These are phyloP conservation scores for Cyanoliseus patagonus DNA, from an alignment of 2,113 vertebrate species.

Conservation along the genomic window DNA sequence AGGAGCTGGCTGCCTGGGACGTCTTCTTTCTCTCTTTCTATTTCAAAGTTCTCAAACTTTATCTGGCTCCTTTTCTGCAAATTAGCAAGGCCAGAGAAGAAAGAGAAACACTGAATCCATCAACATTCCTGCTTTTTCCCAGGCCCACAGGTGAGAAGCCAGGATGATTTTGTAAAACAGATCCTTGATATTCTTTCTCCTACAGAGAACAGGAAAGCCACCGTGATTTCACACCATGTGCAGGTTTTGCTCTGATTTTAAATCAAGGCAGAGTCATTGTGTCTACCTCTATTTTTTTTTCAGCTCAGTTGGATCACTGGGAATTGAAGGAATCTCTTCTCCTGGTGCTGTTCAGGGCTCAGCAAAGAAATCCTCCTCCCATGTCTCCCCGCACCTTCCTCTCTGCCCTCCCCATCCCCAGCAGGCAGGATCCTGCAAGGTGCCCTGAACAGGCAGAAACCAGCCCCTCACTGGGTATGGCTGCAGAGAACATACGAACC, in stretches of 20 bases:
- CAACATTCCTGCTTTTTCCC: not conserved
- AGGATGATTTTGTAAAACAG: not conserved
- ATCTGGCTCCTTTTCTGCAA: slow-evolving; percentile 29
- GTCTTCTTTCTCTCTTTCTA: not conserved
- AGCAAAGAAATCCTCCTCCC: not conserved
- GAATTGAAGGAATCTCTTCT: not conserved
- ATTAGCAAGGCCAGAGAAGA: not conserved
- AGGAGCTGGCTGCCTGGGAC: not conserved
- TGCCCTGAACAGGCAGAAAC: not conserved
- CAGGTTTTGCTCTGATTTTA: not conserved
- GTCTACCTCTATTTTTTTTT: not conserved
- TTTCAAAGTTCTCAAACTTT: slow-evolving; percentile 41
- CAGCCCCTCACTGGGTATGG: not conserved
- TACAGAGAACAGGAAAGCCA: not conserved
- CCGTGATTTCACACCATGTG: not conserved
- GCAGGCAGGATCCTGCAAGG: not conserved
- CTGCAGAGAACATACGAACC: not conserved
- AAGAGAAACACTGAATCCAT: not conserved
- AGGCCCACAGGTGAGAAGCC: not conserved
- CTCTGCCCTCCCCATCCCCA: not conserved
- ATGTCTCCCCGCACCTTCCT: not conserved
- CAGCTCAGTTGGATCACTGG: not conserved
- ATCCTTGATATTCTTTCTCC: not conserved
- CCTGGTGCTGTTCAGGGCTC: not conserved
- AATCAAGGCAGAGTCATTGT: not conserved